These are phyloP conservation scores for Frieseomelitta varia DNA, from an alignment of 1,140 invertebrate genomes.

Conservation along the genomic window DNA sequence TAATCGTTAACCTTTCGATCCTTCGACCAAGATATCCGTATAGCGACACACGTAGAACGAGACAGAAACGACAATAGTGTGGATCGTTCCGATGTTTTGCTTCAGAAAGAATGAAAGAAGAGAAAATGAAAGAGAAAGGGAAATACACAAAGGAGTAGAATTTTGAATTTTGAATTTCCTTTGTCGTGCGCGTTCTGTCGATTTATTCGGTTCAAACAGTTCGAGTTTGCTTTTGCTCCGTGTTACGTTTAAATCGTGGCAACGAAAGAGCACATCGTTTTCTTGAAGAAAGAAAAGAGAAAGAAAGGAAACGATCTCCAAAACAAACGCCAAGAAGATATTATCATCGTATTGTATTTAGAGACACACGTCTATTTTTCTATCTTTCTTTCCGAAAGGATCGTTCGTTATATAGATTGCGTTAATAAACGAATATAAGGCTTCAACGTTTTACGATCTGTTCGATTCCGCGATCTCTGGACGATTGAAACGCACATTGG, in stretches of 20 bases:
- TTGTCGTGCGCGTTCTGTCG: neutral
- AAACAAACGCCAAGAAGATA: neutral
- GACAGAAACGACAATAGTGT: slow-evolving; percentile 52
- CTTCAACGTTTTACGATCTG: slow-evolving; percentile 29
- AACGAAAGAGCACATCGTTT: slow-evolving; percentile 42
- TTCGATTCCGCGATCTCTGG: slow-evolving; percentile 14
- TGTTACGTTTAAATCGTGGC: slow-evolving; percentile 40
- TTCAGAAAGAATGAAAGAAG: neutral
- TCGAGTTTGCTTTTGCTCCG: slow-evolving; percentile 28
- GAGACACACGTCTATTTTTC: slow-evolving; percentile 61
- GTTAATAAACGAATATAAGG: slow-evolving; percentile 38
- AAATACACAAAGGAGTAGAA: neutral
- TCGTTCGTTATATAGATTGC: slow-evolving; percentile 43
- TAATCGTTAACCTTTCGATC: slow-evolving; percentile 51
- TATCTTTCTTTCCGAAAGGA: slow-evolving; percentile 58
- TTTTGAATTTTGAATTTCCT: neutral
- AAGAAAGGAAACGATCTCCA: slow-evolving; percentile 1
- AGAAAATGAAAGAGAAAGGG: no score
- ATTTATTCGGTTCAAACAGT: neutral
- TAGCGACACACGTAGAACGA: slow-evolving; percentile 52
- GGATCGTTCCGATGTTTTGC: slow-evolving; percentile 34
- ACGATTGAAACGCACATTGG: slow-evolving; percentile 54
- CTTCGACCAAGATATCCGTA: slow-evolving; percentile 55
- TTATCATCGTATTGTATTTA: slow-evolving; percentile 33
- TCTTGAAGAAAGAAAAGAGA: neutral